Conservation (phyloP, 92 coral and sea anemone species). For the Parazoanthus darwini region DNA sequence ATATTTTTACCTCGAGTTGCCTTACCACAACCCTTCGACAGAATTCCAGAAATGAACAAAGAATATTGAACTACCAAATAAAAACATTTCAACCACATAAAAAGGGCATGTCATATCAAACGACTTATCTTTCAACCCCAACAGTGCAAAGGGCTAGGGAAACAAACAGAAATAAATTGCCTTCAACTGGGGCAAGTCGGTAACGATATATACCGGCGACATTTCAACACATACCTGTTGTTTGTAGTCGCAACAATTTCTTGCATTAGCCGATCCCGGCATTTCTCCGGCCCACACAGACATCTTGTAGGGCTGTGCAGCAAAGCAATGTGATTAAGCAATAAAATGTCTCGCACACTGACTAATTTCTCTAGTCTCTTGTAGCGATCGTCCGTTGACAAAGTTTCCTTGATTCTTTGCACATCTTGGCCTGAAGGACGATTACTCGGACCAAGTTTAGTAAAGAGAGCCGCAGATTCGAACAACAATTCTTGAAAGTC, state of each 20-base stretch:
- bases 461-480: constrained; percentile 94
- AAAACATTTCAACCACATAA: constrained; percentile 2
- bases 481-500: constrained; percentile 96
- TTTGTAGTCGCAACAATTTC: constrained; percentile 97
- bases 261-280: constrained; percentile 95
- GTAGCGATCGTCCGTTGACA: constrained; percentile 86
- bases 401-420: constrained; percentile 74
- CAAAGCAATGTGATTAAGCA: constrained; percentile 94
- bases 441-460: constrained; percentile 77
- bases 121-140: constrained; percentile 34
- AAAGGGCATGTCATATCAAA: constrained; percentile 25
- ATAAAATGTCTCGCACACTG: constrained; percentile 77
- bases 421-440: constrained; percentile 88
- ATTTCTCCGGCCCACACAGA: constrained; percentile 91
- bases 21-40: constrained; percentile 20
- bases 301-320: constrained; percentile 93
- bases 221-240: constrained; percentile 73
- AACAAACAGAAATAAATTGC: constrained; percentile 16
- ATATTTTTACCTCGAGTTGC: constrained; percentile 19
- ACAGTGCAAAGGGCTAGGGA: constrained; percentile 13
- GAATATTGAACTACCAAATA: neutral
- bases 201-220: neutral
- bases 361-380: constrained; percentile 87
- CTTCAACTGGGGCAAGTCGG: constrained; percentile 23
- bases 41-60: constrained; percentile 34